Base-by-base conservation (phyloP, 1,140 invertebrate genomes). In the Lethocerus indicus region DNA sequence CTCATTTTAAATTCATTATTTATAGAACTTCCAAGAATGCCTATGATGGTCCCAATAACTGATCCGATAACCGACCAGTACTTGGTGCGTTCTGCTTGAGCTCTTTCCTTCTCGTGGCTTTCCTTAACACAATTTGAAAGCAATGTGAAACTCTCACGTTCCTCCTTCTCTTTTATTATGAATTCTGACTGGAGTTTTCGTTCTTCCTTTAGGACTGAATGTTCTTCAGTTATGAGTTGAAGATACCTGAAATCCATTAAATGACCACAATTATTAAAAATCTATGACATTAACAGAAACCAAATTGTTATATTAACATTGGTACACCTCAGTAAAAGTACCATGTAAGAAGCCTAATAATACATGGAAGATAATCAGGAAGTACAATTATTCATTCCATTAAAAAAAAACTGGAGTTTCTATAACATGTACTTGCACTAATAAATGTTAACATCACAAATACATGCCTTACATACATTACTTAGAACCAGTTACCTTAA, bases 41-140 rank as follows among this genome's bases (percentile, higher is more conserved):
- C 80, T 5, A 82, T 66, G 0, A 74, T 61, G 25, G 79, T 79
- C 18, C 80, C 80, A 36, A 79, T 61, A 54, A 82, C 65, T 4
- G 79, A 83, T 14, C 78, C 80, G 20, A 81, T 74, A 40, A 84
- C 71, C 45, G 79, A 81, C 78, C 79, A 82, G 58, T 85, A 84
- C 62, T 84, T 84, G 48, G 81, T 84, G 54, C 75, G 68, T 60
- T 83, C 79, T 13, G 78, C 77, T 59, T 81, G 75, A 2, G 78
- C 73, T 37, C 79, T 60, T 61, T 85, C 81, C 52, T 78, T 71
- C 58, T 84, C 81, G 57, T 84, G 81, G 49, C 76, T 78, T 14
- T 79, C 69, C 56, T 82, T 73, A 0, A 83, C 69, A 1, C 77
- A 73, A 9, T 74, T 72, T 1, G 78, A 80, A 52, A 84, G 70